Evolutionary conservation across 2,113 vertebrate species (phyloP).

Genomic region (Seriola aureovittata): DNA sequence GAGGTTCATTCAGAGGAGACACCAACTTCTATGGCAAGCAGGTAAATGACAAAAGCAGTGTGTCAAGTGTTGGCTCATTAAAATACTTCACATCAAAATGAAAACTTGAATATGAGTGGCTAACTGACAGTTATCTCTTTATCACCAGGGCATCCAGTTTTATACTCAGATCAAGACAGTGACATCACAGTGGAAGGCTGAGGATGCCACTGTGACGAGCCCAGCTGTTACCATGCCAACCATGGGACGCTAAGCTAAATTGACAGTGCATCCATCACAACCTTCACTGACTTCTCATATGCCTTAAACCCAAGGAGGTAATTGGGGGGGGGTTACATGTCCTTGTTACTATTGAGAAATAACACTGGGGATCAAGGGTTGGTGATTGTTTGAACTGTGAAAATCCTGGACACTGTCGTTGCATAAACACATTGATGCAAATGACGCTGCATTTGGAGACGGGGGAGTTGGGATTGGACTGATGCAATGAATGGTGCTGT

Average conservation of each 20-base stretch:
- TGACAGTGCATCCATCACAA: conserved; percentile 3
- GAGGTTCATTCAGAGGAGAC: conserved; percentile 96
- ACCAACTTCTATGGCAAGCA: conserved; percentile 99
- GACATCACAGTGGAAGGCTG: conserved; percentile 98
- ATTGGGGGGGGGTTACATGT: not conserved
- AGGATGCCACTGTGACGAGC: conserved; percentile 91
- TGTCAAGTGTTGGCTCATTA: not conserved
- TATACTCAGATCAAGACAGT: conserved; percentile 98
- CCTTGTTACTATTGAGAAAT: conserved; percentile 1
- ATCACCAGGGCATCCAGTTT: conserved; percentile 93
- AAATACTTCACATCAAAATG: not conserved
- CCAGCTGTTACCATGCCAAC: conserved; percentile 98
- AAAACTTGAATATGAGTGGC: not conserved
- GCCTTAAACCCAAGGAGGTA: conserved; percentile 40
- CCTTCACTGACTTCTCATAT: conserved; percentile 45
- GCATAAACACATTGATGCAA: conserved; percentile 1
- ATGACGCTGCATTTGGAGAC: not conserved
- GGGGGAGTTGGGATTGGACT: not conserved
- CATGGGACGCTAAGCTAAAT: conserved; percentile 93
- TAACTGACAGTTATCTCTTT: conserved; percentile 5
- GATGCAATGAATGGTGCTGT: conserved; percentile 1
- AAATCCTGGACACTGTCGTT: conserved; percentile 10
- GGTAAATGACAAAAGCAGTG: conserved; percentile 47
- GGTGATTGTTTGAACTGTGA: conserved; percentile 6
- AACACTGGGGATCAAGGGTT: not conserved